Evolutionary conservation across 2,888 invertebrate species (phyloP), one percentile per base, ranked within the genome.

Genomic region (Scelioninae gen. 2): DNA sequence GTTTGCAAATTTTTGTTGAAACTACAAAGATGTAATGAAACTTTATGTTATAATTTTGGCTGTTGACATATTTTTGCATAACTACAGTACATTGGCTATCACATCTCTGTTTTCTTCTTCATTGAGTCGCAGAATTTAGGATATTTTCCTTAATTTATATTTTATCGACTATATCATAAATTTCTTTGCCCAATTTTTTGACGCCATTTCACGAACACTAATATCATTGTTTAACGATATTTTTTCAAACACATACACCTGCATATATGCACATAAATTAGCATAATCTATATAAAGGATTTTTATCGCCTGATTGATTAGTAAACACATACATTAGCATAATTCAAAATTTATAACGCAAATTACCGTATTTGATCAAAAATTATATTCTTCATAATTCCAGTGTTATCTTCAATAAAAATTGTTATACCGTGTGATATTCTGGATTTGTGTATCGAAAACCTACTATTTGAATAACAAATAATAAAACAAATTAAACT

Each of bases 381-480:
- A 85, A 84, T 83, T 85, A 84, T 85, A 85, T 85, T 85, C 84
- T 85, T 85, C 81, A 84, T 85, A 85, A 84, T 84, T 85, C 82
- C 82, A 83, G 83, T 82, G 85, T 85, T 85, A 84, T 81, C 82
- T 81, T 83, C 80, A 85, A 84, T 84, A 84, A 84, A 83, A 80
- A 82, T 84, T 84, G 84, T 84, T 84, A 85, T 82, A 84, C 81
- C 78, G 81, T 83, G 81, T 79, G 79, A 78, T 71, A 63, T 50
- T 69, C 31, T 58, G 57, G 13, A 65, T 65, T 67, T 67, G 10
- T 65, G 48, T 65, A 57, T 65, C 25, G 1, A 57, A 31, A 16
- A 65, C 48, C 65, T 64, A 55, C 18, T 64, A 64, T 48, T 48
- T 61, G n/a, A 37, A 48, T 53, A 43, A 64, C 18, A 6, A 52